phyloP scores from a whole-genome alignment of 2,888 invertebrate species.

The Sarcophaga carnaria region DNA sequence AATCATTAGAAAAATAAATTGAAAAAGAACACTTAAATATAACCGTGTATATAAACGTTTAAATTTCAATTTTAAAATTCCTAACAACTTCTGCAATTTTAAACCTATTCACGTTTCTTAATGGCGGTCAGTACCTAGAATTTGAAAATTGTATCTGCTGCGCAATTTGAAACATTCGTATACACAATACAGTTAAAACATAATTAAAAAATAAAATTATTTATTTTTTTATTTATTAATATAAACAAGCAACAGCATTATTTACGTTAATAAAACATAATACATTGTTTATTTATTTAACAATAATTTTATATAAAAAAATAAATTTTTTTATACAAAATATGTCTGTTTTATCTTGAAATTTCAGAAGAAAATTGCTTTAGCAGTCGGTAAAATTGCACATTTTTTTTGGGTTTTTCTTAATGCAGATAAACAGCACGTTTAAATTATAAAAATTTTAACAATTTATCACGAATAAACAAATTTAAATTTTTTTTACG shows the following conservation, averaged over 20 bases:
- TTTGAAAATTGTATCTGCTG: slow-evolving; percentile 23
- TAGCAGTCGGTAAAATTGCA: too few relatives aligned
- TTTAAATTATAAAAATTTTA: slow-evolving; percentile 10
- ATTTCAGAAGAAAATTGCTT: too few relatives aligned
- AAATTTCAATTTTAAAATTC: neutral
- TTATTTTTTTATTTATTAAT: neutral
- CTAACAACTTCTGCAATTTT: slow-evolving; percentile 19
- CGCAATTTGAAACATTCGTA: slow-evolving; percentile 30
- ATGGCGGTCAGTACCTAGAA: slow-evolving; percentile 10
- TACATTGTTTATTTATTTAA: slow-evolving; percentile 9
- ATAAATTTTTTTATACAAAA: neutral
- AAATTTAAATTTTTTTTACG: neutral
- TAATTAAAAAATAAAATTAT: too few relatives aligned
- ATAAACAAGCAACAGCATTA: neutral
- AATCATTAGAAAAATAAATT: neutral
- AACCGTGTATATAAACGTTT: too few relatives aligned
- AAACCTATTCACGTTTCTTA: slow-evolving; percentile 15
- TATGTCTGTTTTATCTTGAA: too few relatives aligned
- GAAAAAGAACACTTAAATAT: slow-evolving; percentile 8
- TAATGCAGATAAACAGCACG: too few relatives aligned
- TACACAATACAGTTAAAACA: too few relatives aligned
- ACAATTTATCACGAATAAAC: slow-evolving; percentile 23
- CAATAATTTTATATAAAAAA: slow-evolving; percentile 4
- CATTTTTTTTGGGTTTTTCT: too few relatives aligned
- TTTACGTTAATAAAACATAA: slow-evolving; percentile 10